Percentiles rank a stretch among this genome's conserved stretches.
phyloP scores from a whole-genome alignment of 2,888 invertebrate species.

The Selenia dentaria region DNA sequence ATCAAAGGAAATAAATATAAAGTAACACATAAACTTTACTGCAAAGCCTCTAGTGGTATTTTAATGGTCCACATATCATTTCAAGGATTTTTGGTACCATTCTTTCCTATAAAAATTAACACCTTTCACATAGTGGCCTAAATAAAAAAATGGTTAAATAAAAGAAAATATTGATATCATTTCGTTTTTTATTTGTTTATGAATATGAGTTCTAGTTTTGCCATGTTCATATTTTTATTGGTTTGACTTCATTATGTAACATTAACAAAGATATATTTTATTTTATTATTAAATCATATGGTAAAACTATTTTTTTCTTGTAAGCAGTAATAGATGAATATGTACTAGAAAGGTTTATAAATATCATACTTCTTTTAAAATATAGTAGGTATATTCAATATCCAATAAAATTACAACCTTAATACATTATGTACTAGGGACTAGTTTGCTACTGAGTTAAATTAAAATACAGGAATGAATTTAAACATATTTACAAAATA shows the following conservation, averaged over 20 bases:
- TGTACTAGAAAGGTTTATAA: background rate
- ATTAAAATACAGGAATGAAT: background rate
- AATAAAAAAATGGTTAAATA: too few relatives aligned
- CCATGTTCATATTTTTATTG: background rate
- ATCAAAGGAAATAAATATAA: background rate
- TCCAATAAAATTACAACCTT: conserved; percentile 4
- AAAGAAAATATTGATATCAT: background rate
- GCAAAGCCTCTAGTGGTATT: background rate
- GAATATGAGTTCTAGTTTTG: background rate
- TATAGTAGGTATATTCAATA: background rate
- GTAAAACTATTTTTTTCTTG: background rate
- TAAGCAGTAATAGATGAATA: background rate
- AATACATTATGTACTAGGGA: conserved; percentile 4
- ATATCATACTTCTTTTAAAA: background rate
- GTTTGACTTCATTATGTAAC: background rate
- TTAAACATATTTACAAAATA: background rate
- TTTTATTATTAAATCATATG: background rate
- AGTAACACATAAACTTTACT: conserved; percentile 3
- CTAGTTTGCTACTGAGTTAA: conserved; percentile 4
- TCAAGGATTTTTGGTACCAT: background rate
- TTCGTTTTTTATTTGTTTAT: conserved; percentile 3
- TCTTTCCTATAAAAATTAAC: too few relatives aligned
- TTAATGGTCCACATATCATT: background rate
- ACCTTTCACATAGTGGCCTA: too few relatives aligned
- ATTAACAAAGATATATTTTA: background rate